Conservation (phyloP, 2,113 vertebrate species). For the Donacobius atricapilla region DNA sequence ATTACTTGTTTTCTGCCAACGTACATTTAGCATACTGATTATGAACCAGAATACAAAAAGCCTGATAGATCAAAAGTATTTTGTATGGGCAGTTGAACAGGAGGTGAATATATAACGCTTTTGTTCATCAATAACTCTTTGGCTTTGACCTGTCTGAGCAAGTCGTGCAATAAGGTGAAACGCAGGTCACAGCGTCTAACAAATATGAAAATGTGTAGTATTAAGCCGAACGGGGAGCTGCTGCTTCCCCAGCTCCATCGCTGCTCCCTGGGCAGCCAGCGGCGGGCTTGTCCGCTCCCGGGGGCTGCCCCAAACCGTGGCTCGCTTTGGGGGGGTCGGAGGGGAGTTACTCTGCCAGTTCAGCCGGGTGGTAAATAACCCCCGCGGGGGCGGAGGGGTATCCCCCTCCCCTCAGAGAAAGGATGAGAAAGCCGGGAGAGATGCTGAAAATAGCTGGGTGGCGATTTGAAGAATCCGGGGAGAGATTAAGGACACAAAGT, state of each 20-base stretch:
- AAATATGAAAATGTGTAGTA: conserved; percentile 82
- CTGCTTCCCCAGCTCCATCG: not conserved
- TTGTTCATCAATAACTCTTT: conserved; percentile 92
- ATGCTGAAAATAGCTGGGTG: not conserved
- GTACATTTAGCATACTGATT: conserved; percentile 62
- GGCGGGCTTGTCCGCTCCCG: not conserved
- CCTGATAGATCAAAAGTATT: conserved; percentile 78
- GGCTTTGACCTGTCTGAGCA: conserved; percentile 99
- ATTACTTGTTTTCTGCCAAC: conserved; percentile 54
- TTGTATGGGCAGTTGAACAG: conserved; percentile 77
- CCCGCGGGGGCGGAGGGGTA: not conserved
- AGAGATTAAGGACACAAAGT: not conserved
- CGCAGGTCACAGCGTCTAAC: conserved; percentile 96
- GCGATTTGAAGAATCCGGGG: not conserved
- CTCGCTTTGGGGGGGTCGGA: not conserved
- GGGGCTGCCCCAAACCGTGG: not conserved
- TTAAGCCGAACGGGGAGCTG: conserved; percentile 5
- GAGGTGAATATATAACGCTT: conserved; percentile 93
- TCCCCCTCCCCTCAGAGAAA: not conserved
- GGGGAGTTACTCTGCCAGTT: not conserved
- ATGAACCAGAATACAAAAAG: conserved; percentile 73
- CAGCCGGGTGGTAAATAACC: not conserved
- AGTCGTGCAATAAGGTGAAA: conserved; percentile 91
- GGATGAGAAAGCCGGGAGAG: not conserved
- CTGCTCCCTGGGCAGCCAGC: not conserved